Conservation (phyloP, 23 tunicate genomes). For the Phallusia fumigata region DNA sequence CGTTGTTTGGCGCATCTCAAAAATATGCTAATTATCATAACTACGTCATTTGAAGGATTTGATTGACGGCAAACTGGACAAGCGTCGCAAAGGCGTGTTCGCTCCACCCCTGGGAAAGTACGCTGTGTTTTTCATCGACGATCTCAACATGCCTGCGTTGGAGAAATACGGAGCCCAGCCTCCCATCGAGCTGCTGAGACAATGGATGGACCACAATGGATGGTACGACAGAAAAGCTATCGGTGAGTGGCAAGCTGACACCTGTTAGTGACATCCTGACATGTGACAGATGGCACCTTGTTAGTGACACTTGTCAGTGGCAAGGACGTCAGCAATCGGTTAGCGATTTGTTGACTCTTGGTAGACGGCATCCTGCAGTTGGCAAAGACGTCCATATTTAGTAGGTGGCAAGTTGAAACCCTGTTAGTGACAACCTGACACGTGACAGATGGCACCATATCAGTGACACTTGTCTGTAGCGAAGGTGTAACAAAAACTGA, state of each 20-base stretch:
- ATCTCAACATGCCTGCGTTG: conserved; percentile 92
- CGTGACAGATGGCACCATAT: too few relatives aligned
- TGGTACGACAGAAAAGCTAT: conserved; percentile 99
- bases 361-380: too few relatives aligned
- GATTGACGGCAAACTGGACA: conserved; percentile 96
- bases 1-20: not conserved
- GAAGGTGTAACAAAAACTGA: too few relatives aligned
- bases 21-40: not conserved
- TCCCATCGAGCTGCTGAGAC: conserved; percentile 91
- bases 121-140: conserved; percentile 97
- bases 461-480: too few relatives aligned
- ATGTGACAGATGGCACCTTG: too few relatives aligned
- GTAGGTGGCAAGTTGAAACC: too few relatives aligned
- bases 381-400: too few relatives aligned
- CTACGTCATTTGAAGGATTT: conserved; percentile 48
- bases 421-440: too few relatives aligned
- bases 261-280: not conserved
- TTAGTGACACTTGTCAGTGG: too few relatives aligned
- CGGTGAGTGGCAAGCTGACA: conserved; percentile 41
- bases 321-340: too few relatives aligned
- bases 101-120: conserved; percentile 98
- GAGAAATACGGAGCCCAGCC: conserved; percentile 99
- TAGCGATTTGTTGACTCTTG: too few relatives aligned
- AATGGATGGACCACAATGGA: conserved; percentile 99
- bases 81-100: conserved; percentile 90